Percentiles rank a stretch among this genome's conserved stretches.
phyloP scores from a whole-genome alignment of 2,113 vertebrate species.

The Catharus bicknelli region DNA sequence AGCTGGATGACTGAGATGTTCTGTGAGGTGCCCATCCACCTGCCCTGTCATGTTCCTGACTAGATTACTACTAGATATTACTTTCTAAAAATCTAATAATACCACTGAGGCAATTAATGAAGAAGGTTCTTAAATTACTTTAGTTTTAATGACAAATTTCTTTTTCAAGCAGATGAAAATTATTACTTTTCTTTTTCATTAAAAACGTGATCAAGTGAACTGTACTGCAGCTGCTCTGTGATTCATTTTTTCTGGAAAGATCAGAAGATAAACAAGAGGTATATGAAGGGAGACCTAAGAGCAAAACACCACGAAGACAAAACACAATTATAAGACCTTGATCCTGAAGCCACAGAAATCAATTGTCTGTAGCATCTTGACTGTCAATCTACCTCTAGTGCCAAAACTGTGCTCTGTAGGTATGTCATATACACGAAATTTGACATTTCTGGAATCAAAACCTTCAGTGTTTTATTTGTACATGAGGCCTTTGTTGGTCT shows the following conservation, averaged over 20 bases:
- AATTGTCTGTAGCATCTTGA: background rate
- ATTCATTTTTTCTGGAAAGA: slow-evolving; percentile 1
- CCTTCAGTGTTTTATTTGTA: background rate
- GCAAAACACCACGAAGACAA: slow-evolving; percentile 7
- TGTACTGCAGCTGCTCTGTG: background rate
- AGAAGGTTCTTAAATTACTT: background rate
- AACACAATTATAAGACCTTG: background rate
- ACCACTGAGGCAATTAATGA: slow-evolving; percentile 45
- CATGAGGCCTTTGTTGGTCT: background rate
- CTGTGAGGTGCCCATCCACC: background rate
- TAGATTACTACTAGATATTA: background rate
- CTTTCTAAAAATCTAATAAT: slow-evolving; percentile 21
- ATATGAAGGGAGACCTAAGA: background rate
- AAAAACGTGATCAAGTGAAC: background rate
- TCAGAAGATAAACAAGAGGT: background rate
- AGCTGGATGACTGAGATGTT: background rate
- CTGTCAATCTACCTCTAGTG: background rate
- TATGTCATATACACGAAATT: background rate
- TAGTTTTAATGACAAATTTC: background rate
- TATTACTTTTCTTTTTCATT: background rate
- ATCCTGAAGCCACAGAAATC: background rate
- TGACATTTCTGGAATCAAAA: background rate
- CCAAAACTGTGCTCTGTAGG: background rate
- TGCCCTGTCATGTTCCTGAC: background rate
- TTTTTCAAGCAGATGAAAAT: slow-evolving; percentile 28